Percentiles rank a stretch among this genome's conserved stretches.
These are phyloP conservation scores for Romanogobio albipinnatus DNA, from an alignment of 2,113 vertebrate genomes.

Conservation along the genomic window DNA sequence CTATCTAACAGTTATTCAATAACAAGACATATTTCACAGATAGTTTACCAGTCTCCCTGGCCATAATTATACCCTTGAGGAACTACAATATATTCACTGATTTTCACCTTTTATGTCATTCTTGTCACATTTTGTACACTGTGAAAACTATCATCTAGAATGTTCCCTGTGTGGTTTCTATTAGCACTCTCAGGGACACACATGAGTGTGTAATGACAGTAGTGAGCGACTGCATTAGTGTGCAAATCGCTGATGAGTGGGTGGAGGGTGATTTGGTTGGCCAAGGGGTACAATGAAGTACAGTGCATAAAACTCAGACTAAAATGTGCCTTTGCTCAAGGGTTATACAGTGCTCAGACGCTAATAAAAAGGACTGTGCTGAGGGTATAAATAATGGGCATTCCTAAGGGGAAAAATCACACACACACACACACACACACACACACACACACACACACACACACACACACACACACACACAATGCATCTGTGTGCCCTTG, in stretches of 20 bases:
- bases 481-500: not conserved
- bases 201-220: conserved; percentile 33
- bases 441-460: no score
- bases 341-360: not conserved
- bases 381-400: not conserved
- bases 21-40: conserved; percentile 22
- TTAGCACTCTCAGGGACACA: conserved; percentile 11
- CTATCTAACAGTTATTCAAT: conserved; percentile 1
- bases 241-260: conserved; percentile 38
- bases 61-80: conserved; percentile 11
- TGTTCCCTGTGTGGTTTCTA: conserved; percentile 36
- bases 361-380: not conserved
- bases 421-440: no score
- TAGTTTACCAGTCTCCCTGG: not conserved
- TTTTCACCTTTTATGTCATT: conserved; percentile 29
- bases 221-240: conserved; percentile 30
- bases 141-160: conserved; percentile 35
- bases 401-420: not conserved
- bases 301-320: conserved; percentile 12
- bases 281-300: conserved; percentile 45
- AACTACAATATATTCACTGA: not conserved
- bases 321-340: conserved; percentile 19
- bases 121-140: conserved; percentile 26
- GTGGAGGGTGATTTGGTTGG: conserved; percentile 40
- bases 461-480: no score